These are phyloP conservation scores for Zophobas morio DNA, from an alignment of 1,140 invertebrate genomes.

Conservation along the genomic window DNA sequence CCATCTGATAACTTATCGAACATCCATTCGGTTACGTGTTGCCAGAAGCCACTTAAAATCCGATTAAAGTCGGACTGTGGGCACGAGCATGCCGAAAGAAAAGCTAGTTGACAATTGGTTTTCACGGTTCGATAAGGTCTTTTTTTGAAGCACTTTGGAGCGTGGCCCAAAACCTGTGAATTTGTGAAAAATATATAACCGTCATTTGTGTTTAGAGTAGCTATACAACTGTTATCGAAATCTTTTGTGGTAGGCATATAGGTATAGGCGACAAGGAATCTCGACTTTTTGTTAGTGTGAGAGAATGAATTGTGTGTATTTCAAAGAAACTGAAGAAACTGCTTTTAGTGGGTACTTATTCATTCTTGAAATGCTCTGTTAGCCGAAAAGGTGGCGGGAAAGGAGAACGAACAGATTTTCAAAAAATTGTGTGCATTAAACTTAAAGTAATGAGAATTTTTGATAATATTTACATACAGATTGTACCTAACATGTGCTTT, in stretches of 20 bases:
- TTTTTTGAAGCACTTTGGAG: slow-evolving; percentile 19
- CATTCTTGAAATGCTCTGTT: background rate
- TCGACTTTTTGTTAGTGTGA: slow-evolving; percentile 1
- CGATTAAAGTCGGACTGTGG: slow-evolving; percentile 51
- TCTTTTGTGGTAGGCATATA: slow-evolving; percentile 14
- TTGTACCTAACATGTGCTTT: too few species aligned
- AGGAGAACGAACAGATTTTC: too few species aligned
- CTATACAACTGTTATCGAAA: background rate
- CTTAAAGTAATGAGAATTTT: too few species aligned
- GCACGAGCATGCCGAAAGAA: slow-evolving; percentile 49
- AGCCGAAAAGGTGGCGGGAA: too few species aligned
- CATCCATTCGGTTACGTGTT: slow-evolving; percentile 46
- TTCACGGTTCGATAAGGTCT: slow-evolving; percentile 20
- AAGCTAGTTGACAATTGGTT: slow-evolving; percentile 29
- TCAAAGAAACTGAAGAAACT: slow-evolving; percentile 10
- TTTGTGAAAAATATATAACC: slow-evolving; percentile 54
- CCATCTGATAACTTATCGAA: slow-evolving; percentile 44
- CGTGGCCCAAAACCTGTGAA: slow-evolving; percentile 49
- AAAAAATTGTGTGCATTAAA: too few species aligned
- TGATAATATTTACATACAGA: too few species aligned
- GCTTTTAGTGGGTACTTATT: slow-evolving; percentile 13
- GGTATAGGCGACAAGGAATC: slow-evolving; percentile 6
- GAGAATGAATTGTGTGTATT: background rate
- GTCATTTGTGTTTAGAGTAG: slow-evolving; percentile 47
- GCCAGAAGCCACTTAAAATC: slow-evolving; percentile 54